Conservation (phyloP, 2,113 vertebrate genomes). For the Hirundichthys speculiger region DNA sequence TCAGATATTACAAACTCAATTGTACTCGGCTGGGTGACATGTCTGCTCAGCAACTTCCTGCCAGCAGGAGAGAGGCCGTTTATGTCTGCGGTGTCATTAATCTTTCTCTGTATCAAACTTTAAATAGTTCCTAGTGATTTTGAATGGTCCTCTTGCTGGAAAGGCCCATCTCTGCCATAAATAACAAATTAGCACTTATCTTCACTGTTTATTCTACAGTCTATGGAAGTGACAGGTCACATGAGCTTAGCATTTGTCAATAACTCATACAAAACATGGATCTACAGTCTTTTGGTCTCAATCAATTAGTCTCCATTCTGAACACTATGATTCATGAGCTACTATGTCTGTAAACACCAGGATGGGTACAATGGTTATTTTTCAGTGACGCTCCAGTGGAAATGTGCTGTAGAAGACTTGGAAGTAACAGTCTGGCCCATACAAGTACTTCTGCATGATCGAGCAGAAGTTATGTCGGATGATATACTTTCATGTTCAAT, state of each 20-base stretch:
- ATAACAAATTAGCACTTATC: no score
- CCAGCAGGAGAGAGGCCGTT: constrained; percentile 38
- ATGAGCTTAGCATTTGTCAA: no score
- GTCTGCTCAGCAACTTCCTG: constrained; percentile 71
- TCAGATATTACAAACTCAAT: constrained; percentile 76
- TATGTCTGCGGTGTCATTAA: constrained; percentile 56
- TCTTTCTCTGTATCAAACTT: constrained; percentile 42
- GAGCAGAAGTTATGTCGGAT: constrained; percentile 35
- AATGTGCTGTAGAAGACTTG: constrained; percentile 18
- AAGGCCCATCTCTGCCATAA: no score
- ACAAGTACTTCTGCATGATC: constrained; percentile 30
- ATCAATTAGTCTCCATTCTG: constrained; percentile 8
- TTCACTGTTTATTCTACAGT: no score
- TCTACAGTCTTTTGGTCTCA: constrained; percentile 12
- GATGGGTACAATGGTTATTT: constrained; percentile 40
- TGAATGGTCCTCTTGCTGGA: no score
- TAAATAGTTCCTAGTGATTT: no score
- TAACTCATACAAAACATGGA: no score
- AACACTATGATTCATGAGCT: constrained; percentile 16
- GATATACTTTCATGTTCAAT: constrained; percentile 9
- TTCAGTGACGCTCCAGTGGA: constrained; percentile 34
- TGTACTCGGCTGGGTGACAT: constrained; percentile 64
- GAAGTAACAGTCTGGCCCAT: constrained; percentile 30
- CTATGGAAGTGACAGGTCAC: no score
- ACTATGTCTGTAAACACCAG: constrained; percentile 27